Conservation (phyloP, 2,113 vertebrate species). For the Epinephelus moara region DNA sequence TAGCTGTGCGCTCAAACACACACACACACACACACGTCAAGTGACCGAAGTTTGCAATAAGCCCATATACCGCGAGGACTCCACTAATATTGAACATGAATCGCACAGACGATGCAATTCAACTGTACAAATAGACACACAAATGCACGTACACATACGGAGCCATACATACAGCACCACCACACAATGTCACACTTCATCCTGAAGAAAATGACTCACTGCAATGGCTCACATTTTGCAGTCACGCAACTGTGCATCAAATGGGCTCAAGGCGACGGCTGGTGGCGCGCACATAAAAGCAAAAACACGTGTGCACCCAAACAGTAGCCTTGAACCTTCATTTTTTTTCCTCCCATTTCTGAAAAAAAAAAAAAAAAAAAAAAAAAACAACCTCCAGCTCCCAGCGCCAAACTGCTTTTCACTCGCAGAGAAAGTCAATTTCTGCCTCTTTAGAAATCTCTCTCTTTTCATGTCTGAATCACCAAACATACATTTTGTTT, state of each 20-base stretch:
- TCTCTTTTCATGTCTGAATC: conserved; percentile 33
- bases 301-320: conserved; percentile 39
- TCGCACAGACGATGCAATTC: conserved; percentile 18
- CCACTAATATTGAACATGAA: conserved; percentile 35
- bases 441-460: conserved; percentile 31
- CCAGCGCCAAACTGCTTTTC: conserved; percentile 34
- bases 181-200: conserved; percentile 69
- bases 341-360: neutral
- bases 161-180: conserved; percentile 46
- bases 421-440: conserved; percentile 24
- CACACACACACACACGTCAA: neutral
- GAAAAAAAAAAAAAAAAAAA: neutral
- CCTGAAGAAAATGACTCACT: conserved; percentile 66
- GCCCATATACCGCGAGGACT: neutral
- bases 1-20: neutral
- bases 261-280: conserved; percentile 61
- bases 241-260: conserved; percentile 72
- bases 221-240: conserved; percentile 57
- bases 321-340: conserved; percentile 52
- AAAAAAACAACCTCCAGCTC: conserved; percentile 8
- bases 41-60: conserved; percentile 16
- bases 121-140: conserved; percentile 17
- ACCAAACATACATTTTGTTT: conserved; percentile 7
- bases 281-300: conserved; percentile 50
- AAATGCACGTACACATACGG: conserved; percentile 10